Conservation (phyloP, 1,140 invertebrate genomes). For the Eurytemora carolleeae region DNA sequence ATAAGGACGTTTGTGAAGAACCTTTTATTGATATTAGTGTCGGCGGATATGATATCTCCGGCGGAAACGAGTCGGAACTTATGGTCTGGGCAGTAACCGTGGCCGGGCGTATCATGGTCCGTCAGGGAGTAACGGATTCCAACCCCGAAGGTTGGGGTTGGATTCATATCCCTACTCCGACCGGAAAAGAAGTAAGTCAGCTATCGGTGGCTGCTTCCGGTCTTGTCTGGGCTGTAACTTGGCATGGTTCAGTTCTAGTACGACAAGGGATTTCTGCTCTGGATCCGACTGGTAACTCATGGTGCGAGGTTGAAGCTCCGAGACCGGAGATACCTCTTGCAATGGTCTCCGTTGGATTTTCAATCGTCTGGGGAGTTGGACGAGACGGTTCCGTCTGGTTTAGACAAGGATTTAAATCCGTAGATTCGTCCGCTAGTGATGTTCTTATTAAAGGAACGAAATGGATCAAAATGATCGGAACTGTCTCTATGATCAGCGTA, state of each 20-base stretch:
- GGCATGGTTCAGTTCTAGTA: constrained; percentile 55
- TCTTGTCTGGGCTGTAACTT: constrained; percentile 59
- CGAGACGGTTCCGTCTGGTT: constrained; percentile 73
- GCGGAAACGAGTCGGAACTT: constrained; percentile 44
- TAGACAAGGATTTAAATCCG: constrained; percentile 48
- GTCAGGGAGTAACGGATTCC: constrained; percentile 48
- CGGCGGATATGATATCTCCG: constrained; percentile 57
- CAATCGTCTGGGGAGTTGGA: constrained; percentile 65
- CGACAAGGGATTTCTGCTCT: constrained; percentile 52
- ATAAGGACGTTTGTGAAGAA: constrained; percentile 65
- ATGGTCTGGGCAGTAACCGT: constrained; percentile 77
- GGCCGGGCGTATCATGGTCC: constrained; percentile 62
- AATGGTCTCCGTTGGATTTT: constrained; percentile 59
- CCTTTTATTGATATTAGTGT: constrained; percentile 62
- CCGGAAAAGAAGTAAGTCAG: constrained; percentile 55
- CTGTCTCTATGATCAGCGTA: constrained; percentile 58
- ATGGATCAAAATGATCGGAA: constrained; percentile 46
- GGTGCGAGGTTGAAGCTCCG: constrained; percentile 57
- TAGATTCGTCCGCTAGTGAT: constrained; percentile 15
- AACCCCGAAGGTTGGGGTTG: constrained; percentile 65
- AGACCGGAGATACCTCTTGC: constrained; percentile 39
- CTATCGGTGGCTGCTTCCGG: constrained; percentile 61
- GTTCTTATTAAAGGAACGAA: constrained; percentile 34
- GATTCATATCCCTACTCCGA: constrained; percentile 48
- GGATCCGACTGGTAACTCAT: constrained; percentile 42